These are phyloP conservation scores for Lochmaea capreae DNA, from an alignment of 2,888 invertebrate species.

Conservation along the genomic window DNA sequence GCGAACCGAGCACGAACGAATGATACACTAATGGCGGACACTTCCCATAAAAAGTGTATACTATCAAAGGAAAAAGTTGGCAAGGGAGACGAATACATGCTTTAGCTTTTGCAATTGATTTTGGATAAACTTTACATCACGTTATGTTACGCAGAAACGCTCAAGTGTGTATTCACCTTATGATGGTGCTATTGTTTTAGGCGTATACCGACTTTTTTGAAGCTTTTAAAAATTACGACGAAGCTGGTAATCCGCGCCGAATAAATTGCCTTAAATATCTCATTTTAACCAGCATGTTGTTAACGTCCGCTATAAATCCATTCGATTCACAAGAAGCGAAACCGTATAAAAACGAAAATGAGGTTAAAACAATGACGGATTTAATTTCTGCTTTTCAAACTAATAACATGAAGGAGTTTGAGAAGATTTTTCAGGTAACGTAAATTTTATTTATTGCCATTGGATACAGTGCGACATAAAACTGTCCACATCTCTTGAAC, in stretches of 20 bases:
- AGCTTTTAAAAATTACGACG: constrained; percentile 99
- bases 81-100: no score
- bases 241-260: constrained; percentile 94
- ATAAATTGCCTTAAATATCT: constrained; percentile 98
- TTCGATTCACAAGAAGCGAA: constrained; percentile 99
- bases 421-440: constrained; percentile 82
- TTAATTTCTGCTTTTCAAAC: constrained; percentile 96
- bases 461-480: no score
- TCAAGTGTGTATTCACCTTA: no score
- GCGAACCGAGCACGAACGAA: no score
- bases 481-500: no score
- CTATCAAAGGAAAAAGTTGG: no score
- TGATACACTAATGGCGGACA: no score
- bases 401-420: constrained; percentile 97
- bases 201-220: constrained; percentile 99
- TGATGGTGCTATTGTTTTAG: constrained; percentile 34
- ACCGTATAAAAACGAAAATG: constrained; percentile 98
- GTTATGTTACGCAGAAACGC: no score
- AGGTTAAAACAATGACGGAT: constrained; percentile 98
- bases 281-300: constrained; percentile 97
- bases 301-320: constrained; percentile 99
- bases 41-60: no score
- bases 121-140: no score
- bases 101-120: no score
- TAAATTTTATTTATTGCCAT: background rate